Evolutionary conservation across 2,113 vertebrate species (phyloP), one percentile per base, ranked within the genome.

Genomic region (Nycticorax nycticorax): DNA sequence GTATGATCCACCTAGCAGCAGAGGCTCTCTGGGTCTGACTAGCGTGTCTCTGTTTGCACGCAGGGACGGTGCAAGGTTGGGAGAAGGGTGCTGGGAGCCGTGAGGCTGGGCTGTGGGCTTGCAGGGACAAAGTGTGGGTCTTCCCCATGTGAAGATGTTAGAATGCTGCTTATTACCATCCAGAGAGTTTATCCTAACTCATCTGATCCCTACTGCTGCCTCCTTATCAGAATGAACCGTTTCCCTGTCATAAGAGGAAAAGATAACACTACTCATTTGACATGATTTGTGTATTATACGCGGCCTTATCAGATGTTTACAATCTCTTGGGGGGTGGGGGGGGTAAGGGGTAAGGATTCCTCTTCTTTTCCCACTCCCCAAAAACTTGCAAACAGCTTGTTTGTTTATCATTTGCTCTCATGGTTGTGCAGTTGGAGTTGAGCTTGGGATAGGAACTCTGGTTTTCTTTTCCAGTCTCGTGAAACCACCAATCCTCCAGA

Each of bases 311-410:
- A 66, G 50, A 81, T 84, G 50, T 77, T 94, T 85, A 41, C 41
- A 39, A 0, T 77, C 76, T 86, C 37, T 89, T 71, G 23, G 11
- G 24, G 22, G 39, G 39, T 10, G 9, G 39, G 37, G 37, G 37
- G 39, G 3, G 6, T 20, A 60, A 15, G 8, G 48, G 8, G 33
- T 63, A 55, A 50, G 48, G 47, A 67, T 78, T 59, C 27, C 39
- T 80, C 30, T 45, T 84, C 35, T 45, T 87, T 89, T 94, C 63
- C 50, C 15, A 19, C 39, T 86, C 24, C 27, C 12, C 30, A 48
- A 86, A 72, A 88, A 69, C 35, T 76, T 89, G 45, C 18, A 80
- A 76, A 73, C 59, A 62, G 41, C 62, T 88, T 86, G 56, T 26
- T 89, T 93, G 33, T 85, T 90, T 93, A 60, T 72, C 0, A 0